Evolutionary conservation across 2,113 vertebrate genomes (phyloP), one percentile per base, ranked within the genome.

Genomic region (Phyllostomus discolor): DNA sequence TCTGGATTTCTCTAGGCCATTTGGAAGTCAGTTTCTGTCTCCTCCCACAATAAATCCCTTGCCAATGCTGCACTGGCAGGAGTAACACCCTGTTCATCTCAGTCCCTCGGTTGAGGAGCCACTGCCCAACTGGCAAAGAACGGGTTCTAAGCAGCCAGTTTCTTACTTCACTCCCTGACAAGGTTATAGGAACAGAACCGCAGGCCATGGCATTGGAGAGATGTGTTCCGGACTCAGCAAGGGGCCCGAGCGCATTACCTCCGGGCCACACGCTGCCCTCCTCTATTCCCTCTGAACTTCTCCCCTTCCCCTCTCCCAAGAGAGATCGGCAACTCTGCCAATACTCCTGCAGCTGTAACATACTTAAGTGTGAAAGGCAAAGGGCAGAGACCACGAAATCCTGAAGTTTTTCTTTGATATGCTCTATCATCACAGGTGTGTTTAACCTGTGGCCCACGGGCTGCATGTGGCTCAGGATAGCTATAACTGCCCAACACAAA

Each of bases 21-120:
- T 90, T 92, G 95, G 81, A 90, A 90, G 76, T 94, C 81, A 85
- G 78, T 92, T 96, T 91, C 76, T 76, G 94, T 89, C 90, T 91
- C 97, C 90, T 91, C 82, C 83, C 85, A 92, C 95, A 64, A 26
- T 1, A 41, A 41, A 78, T 92, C 70, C 69, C 89, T 92, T 69
- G 20, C 57, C 80, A 91, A 64, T 73, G 85, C n/a, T 81, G 43
- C 66, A 41, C 69, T 67, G 64, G 50, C 79, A 73, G 70, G 46
- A 95, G 67, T 38, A 70, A 75, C n/a, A 66, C 69, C 57, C 82
- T 79, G 26, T 82, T 70, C 88, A 72, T 76, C 82, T 41, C 35
- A 4, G 38, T 31, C n/a, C 64, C 76, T 72, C 62, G 83, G 38
- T 48, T 50, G 38, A 76, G 80, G 22, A 97, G 95, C 81, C 0